Evolutionary conservation across 2,888 invertebrate genomes (phyloP).

Genomic region (Polydrusus pterygomalis): DNA sequence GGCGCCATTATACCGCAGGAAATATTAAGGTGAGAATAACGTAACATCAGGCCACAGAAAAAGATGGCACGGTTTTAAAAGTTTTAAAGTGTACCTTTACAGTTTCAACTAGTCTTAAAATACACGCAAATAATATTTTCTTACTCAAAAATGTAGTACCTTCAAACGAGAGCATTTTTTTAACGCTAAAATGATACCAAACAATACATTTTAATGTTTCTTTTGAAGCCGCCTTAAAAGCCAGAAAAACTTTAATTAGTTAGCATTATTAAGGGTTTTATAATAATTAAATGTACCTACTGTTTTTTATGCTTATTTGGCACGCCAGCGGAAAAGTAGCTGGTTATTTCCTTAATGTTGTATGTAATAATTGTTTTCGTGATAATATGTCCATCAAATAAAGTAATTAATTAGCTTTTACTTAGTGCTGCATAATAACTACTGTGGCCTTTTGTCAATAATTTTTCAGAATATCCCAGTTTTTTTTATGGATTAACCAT

Average conservation of each 20-base stretch:
- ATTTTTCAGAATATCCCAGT: neutral
- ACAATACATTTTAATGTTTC: neutral
- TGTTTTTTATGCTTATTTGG: slow-evolving; percentile 12
- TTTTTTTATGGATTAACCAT: neutral
- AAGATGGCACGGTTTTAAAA: too few species aligned
- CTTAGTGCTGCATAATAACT: too few species aligned
- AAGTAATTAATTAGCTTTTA: neutral
- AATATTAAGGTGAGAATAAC: too few species aligned
- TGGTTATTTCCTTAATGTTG: neutral
- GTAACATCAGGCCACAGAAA: too few species aligned
- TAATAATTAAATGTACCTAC: slow-evolving; percentile 6
- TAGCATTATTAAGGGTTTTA: neutral
- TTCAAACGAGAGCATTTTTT: too few species aligned
- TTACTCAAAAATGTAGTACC: too few species aligned
- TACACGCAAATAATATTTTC: too few species aligned
- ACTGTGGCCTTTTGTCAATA: too few species aligned
- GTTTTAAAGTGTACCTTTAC: too few species aligned
- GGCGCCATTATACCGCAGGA: neutral
- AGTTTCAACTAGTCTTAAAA: too few species aligned
- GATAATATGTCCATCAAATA: neutral
- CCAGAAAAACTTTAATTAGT: slow-evolving; percentile 11
- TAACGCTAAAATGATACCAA: too few species aligned
- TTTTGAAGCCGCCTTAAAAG: neutral
- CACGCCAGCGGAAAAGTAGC: slow-evolving; percentile 5
- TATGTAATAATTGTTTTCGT: slow-evolving; percentile 1